Evolutionary conservation across 2,888 invertebrate genomes (phyloP), one percentile per base, ranked within the genome.

Genomic region (Andrena dorsata): DNA sequence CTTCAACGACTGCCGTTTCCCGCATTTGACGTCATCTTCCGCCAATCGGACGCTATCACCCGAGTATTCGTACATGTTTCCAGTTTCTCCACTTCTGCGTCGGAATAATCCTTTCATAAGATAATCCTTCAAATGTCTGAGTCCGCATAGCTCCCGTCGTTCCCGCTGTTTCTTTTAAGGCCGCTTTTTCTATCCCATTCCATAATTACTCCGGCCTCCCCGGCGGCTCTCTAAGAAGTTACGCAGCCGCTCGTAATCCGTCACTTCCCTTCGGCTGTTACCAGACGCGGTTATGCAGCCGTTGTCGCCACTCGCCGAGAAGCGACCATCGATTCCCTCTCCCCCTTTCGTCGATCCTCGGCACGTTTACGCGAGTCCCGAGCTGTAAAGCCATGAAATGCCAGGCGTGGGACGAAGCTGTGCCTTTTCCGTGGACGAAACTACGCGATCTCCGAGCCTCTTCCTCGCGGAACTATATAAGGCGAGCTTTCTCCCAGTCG

Each of bases 401-500:
- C 75, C 84, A 75, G 56, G 58, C 79, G 84, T 82, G 78, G 83
- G 83, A 65, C 70, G 86, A 68, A 72, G 75, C 74, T 68, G 86
- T 53, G 73, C 76, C 76, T 82, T 71, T 78, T 77, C 28, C 49
- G 69, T 63, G 60, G 58, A 41, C 63, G 63, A 41, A 70, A 66
- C 71, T 30, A 23, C 53, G 60, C 69, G 23, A 30, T 28, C 26
- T 47, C 8, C 53, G 53, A 49, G 16, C 10, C 66, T 65, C 73
- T 68, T 71, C 47, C 60, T 20, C n/a, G 23, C 5, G 74, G 61
- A 58, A 26, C 83, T 83, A 76, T 86, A 83, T 84, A 86, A 82
- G 88, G 85, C 74, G 68, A 81, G 87, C 86, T 87, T 86, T 87
- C 87, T 82, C 87, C 85, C 58, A 20, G 76, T 71, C 23, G 82